phyloP scores from a whole-genome alignment of 1,140 invertebrate species.

The Drosophila parabipectinata region DNA sequence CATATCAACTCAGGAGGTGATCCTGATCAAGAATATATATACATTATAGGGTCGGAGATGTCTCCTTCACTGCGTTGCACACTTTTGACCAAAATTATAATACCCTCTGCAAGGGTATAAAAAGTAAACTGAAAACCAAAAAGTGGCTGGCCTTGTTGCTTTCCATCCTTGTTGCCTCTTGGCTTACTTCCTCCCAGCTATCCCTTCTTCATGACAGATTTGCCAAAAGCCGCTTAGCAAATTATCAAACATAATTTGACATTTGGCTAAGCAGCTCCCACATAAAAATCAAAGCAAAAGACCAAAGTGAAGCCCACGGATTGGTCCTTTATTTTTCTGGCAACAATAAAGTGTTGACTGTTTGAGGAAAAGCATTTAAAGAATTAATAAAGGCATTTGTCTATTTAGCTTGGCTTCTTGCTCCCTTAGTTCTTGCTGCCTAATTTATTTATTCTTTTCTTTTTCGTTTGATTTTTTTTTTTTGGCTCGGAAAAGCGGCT shows the following conservation, averaged over 20 bases:
- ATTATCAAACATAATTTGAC: slow-evolving; percentile 48
- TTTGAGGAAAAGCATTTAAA: slow-evolving; percentile 17
- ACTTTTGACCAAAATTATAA: too few relatives aligned
- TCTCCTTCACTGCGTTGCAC: too few relatives aligned
- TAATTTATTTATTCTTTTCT: slow-evolving; percentile 29
- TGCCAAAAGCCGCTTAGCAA: slow-evolving; percentile 32
- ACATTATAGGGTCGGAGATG: too few relatives aligned
- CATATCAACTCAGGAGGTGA: too few relatives aligned
- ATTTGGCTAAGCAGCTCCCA: slow-evolving; percentile 3
- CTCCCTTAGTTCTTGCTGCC: neutral
- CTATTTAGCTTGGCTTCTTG: slow-evolving; percentile 2
- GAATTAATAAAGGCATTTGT: slow-evolving; percentile 24
- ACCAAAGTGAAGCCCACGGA: neutral
- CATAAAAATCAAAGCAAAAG: neutral
- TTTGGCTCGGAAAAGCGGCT: slow-evolving; percentile 15
- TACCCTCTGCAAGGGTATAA: too few relatives aligned
- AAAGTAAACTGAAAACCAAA: slow-evolving; percentile 1
- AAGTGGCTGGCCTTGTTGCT: neutral
- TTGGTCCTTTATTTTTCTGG: neutral
- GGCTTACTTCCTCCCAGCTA: neutral
- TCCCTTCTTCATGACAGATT: slow-evolving; percentile 25
- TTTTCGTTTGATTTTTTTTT: slow-evolving; percentile 7
- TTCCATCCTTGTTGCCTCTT: neutral
- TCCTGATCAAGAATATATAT: too few relatives aligned
- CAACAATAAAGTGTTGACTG: slow-evolving; percentile 3